Evolutionary conservation across 1,140 invertebrate species (phyloP).

Genomic region (Zeugodacus cucurbitae): DNA sequence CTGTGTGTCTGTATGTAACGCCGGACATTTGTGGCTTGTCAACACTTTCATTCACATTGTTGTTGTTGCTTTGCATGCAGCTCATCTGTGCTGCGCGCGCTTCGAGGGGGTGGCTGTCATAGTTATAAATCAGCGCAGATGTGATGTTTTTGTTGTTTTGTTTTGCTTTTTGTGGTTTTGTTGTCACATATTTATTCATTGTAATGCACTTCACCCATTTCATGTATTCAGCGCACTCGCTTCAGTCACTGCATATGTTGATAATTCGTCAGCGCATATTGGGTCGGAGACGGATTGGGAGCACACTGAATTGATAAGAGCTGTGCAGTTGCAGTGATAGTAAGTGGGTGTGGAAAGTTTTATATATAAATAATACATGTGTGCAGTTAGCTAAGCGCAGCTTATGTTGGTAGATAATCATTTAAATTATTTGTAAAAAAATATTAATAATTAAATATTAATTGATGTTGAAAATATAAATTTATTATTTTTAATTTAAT

Average conservation of each 20-base stretch:
- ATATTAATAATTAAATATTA: too few species aligned
- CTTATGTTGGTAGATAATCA: too few species aligned
- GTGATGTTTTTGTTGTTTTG: neutral
- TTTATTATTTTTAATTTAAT: too few species aligned
- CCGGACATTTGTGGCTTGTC: neutral
- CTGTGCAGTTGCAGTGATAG: neutral
- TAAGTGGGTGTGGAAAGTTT: neutral
- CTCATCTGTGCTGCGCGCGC: neutral
- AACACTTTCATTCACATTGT: neutral
- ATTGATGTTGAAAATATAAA: too few species aligned
- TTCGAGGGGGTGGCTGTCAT: neutral
- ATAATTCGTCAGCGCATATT: neutral
- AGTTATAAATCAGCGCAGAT: slow-evolving; percentile 2
- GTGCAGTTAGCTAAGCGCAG: too few species aligned
- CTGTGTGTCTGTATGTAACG: neutral
- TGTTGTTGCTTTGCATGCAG: neutral
- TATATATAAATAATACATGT: neutral
- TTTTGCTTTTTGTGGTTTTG: neutral
- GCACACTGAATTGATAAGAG: neutral
- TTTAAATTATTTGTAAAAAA: too few species aligned
- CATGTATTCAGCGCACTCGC: too few species aligned
- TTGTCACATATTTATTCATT: neutral
- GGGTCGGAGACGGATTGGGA: neutral
- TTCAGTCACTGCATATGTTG: neutral
- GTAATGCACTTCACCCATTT: slow-evolving; percentile 29